phyloP scores from a whole-genome alignment of 35 echinoderm and acorn worm species.

The Eucidaris tribuloides region DNA sequence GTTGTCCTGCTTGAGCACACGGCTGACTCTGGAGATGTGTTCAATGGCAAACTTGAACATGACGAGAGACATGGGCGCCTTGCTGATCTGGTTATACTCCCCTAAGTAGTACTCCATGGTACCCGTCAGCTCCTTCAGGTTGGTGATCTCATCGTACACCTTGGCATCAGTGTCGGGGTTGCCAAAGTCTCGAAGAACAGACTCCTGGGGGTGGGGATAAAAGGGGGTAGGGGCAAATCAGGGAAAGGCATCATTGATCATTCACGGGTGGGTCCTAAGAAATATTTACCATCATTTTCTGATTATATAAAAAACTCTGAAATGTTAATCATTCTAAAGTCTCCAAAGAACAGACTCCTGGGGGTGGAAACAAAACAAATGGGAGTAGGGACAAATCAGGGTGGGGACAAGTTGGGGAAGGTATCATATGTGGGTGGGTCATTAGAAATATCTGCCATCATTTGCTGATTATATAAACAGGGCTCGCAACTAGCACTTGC shows the following conservation, averaged over 20 bases:
- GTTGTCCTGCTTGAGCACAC: conserved; percentile 96
- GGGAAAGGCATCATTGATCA: not conserved
- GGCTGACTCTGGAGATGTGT: conserved; percentile 91
- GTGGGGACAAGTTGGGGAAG: no score
- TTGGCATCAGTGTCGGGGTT: conserved; percentile 83
- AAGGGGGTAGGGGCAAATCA: not conserved
- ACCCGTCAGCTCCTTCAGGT: conserved; percentile 71
- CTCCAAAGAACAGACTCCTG: no score
- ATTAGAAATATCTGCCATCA: no score
- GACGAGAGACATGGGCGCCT: conserved; percentile 95
- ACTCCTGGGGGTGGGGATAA: conserved; percentile 47
- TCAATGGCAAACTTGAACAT: conserved; percentile 99
- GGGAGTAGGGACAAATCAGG: no score
- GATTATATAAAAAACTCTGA: not conserved
- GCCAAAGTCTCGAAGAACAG: conserved; percentile 95
- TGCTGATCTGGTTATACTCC: conserved; percentile 95
- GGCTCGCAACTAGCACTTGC: no score
- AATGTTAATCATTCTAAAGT: not conserved
- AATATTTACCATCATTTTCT: not conserved
- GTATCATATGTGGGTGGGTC: no score
- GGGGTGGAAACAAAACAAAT: no score
- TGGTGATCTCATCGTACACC: conserved; percentile 83
- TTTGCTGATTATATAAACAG: no score
- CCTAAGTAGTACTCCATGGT: conserved; percentile 81
- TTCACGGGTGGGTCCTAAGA: not conserved